These are phyloP conservation scores for Aphidius ervi DNA, from an alignment of 1,140 invertebrate species.

Conservation along the genomic window DNA sequence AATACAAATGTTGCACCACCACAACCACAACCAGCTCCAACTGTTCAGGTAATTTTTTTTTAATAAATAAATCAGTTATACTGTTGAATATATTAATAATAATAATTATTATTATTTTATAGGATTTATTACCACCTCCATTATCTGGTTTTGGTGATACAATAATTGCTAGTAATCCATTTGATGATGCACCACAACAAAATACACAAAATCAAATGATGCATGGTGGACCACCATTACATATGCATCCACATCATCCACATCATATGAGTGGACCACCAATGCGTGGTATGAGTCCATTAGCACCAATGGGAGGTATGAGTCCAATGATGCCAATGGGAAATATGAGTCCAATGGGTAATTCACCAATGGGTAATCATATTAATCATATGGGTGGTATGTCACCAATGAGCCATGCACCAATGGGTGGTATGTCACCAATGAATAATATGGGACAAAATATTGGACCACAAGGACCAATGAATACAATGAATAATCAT, in stretches of 20 bases:
- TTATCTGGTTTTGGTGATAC: slow-evolving; percentile 86
- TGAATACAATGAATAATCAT: slow-evolving; percentile 57
- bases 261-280: slow-evolving; percentile 64
- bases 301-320: slow-evolving; percentile 66
- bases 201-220: slow-evolving; percentile 60
- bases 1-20: slow-evolving; percentile 51
- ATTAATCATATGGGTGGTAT: slow-evolving; percentile 62
- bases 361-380: slow-evolving; percentile 50
- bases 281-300: slow-evolving; percentile 55
- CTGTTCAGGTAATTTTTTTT: slow-evolving; percentile 44
- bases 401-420: slow-evolving; percentile 59
- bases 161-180: slow-evolving; percentile 91
- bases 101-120: slow-evolving; percentile 39
- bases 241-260: slow-evolving; percentile 53
- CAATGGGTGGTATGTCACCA: slow-evolving; percentile 62
- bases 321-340: slow-evolving; percentile 61
- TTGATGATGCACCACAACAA: slow-evolving; percentile 83
- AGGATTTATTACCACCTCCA: slow-evolving; percentile 77
- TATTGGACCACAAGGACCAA: slow-evolving; percentile 50
- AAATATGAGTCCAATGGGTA: slow-evolving; percentile 51
- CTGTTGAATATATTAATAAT: neutral
- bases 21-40: slow-evolving; percentile 53
- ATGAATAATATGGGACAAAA: slow-evolving; percentile 68
- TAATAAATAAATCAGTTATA: neutral
- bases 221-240: slow-evolving; percentile 55